A percentile compares a stretch with the other conserved stretches of the same genome.
Evolutionary conservation across 2,797 vertebrate genomes (phyloP).

Genomic region (Austrolebias charrua): DNA sequence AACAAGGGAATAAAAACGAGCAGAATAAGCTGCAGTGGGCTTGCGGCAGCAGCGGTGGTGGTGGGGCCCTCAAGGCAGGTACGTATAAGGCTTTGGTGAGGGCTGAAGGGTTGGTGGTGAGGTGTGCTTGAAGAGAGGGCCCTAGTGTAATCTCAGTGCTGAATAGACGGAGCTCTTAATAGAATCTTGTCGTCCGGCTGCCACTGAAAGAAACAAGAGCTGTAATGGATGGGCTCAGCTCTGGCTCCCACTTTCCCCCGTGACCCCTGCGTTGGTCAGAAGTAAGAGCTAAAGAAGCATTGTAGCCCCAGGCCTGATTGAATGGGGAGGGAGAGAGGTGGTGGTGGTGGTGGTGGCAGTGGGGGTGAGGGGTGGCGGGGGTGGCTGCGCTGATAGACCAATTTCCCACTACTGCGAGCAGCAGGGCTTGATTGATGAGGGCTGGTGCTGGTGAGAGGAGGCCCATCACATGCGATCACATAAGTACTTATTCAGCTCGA

Average conservation of each 20-base stretch:
- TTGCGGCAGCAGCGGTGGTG: conserved; percentile 23
- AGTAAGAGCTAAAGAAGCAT: conserved; percentile 97
- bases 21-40: conserved; percentile 27
- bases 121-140: conserved; percentile 69
- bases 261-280: conserved; percentile 91
- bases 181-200: conserved; percentile 93
- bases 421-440: conserved; percentile 97
- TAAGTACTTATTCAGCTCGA: conserved; percentile 99
- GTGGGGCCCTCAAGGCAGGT: conserved; percentile 63
- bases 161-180: conserved; percentile 83
- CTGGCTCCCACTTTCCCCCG: conserved; percentile 88
- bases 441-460: conserved; percentile 97
- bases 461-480: conserved; percentile 99
- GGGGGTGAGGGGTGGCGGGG: conserved; percentile 73
- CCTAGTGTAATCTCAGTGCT: conserved; percentile 80
- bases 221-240: conserved; percentile 92
- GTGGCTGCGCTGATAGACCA: conserved; percentile 92
- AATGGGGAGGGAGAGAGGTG: conserved; percentile 86
- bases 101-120: conserved; percentile 64
- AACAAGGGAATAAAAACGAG: conserved; percentile 50
- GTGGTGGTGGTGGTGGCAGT: conserved; percentile 52
- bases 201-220: conserved; percentile 91
- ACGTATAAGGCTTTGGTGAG: conserved; percentile 62
- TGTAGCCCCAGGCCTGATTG: conserved; percentile 97
- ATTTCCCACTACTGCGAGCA: conserved; percentile 96